Base-by-base conservation (phyloP, 2,797 vertebrate species). In the Sciaenops ocellatus region DNA sequence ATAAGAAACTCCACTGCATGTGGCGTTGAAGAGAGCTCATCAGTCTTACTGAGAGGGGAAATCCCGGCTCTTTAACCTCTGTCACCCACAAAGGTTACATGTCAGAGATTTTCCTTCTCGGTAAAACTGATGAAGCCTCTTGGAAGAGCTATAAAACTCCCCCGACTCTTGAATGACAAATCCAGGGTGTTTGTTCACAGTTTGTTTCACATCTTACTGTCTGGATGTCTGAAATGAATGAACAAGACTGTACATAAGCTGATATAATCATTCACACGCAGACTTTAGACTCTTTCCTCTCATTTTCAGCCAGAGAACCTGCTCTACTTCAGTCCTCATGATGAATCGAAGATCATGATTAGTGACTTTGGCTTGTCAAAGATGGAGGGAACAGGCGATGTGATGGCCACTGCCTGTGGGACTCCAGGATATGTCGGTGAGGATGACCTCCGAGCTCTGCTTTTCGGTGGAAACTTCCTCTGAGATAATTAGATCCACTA, bases 291-390 rank as follows among this genome's bases (percentile, higher is more conserved):
- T 48, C 17, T 71, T 77, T 3, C 5, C 51, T 52, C 22, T 61
- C n/a, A 3, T 91, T 91, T 84, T 5, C 85, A 99, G 98, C 98
- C 98, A 0, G 98, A 99, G 93, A 99, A 99, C 81, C 93, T 99
- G 20, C 91, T 99, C 44, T 99, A 99, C 94, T 99, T 97, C 89
- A 98, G 97, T 83, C 97, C 97, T 81, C 97, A 97, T 5, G 97
- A 98, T 64, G 97, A 98, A 63, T 98, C 98, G 56, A 99, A 99
- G 94, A 99, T 99, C 90, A 99, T 99, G 98, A 99, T 99, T 94
- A 99, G 98, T 85, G 98, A 99, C 95, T 99, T 99, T 26, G 98
- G 98, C 46, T 84, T 99, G 86, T 99, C 98, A 0, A 99, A 99
- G 91, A 99, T 99, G 97, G 98, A 99, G 84, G 96, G 97, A 50